Evolutionary conservation across 2,113 vertebrate genomes (phyloP).

Genomic region (Laticauda colubrina): DNA sequence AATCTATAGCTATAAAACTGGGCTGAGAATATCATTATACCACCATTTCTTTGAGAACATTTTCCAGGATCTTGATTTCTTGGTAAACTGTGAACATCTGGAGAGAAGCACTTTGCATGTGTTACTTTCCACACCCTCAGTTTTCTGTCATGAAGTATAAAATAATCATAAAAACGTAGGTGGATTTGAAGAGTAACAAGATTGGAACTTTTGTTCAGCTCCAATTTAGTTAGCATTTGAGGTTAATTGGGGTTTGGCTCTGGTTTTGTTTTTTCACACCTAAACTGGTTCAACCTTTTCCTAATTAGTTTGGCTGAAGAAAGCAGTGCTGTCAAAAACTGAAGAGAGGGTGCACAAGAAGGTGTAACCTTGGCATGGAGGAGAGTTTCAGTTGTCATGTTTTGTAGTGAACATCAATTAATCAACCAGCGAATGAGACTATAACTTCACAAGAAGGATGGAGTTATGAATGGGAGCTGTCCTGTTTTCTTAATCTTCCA

Average conservation of each 20-base stretch:
- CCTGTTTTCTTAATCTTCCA: constrained; percentile 33
- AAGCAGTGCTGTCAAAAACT: constrained; percentile 36
- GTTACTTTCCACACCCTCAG: constrained; percentile 5
- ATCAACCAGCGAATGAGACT: constrained; percentile 10
- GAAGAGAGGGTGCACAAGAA: constrained; percentile 2
- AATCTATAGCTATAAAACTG: not conserved
- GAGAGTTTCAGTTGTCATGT: constrained; percentile 39
- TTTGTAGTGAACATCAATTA: constrained; percentile 46
- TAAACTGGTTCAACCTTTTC: not conserved
- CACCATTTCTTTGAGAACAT: not conserved
- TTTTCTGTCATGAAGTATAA: constrained; percentile 25
- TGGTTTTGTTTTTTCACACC: not conserved
- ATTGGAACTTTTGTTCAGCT: constrained; percentile 20
- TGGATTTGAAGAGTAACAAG: not conserved
- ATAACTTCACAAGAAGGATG: constrained; percentile 51
- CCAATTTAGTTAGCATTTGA: constrained; percentile 34
- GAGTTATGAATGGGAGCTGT: constrained; percentile 57
- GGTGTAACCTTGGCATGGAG: constrained; percentile 33
- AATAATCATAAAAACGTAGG: not conserved
- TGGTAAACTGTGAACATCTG: constrained; percentile 8
- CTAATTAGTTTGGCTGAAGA: constrained; percentile 38
- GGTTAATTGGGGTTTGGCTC: constrained; percentile 26
- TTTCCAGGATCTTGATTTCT: constrained; percentile 25
- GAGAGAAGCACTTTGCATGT: not conserved
- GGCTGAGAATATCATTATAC: constrained; percentile 19